phyloP scores from a whole-genome alignment of 2,888 invertebrate species.

The Dryocosmus kuriphilus region DNA sequence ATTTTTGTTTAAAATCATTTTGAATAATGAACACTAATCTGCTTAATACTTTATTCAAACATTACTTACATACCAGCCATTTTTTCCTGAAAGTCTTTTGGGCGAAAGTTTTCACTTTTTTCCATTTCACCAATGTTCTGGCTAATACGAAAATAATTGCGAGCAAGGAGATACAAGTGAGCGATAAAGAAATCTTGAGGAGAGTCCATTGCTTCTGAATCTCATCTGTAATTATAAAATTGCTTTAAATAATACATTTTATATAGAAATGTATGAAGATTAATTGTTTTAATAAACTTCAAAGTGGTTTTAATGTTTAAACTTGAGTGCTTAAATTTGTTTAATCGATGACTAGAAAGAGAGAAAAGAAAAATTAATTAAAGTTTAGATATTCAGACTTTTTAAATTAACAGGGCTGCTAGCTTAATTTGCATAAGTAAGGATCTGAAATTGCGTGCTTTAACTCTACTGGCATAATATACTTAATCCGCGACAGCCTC shows the following conservation, averaged over 20 bases:
- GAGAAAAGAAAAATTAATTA: not conserved
- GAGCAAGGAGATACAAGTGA: constrained; percentile 58
- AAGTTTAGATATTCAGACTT: not conserved
- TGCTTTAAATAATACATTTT: not conserved
- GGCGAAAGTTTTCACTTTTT: constrained; percentile 59
- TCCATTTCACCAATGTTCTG: constrained; percentile 60
- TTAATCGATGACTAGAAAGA: not conserved
- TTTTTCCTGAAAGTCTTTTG: constrained; percentile 61
- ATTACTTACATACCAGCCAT: constrained; percentile 65
- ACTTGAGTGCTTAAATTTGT: not conserved
- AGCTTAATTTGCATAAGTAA: constrained; percentile 5
- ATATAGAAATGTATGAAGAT: not conserved
- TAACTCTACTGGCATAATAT: not conserved
- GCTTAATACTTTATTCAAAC: constrained; percentile 15
- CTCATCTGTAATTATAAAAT: constrained; percentile 59
- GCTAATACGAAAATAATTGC: constrained; percentile 58
- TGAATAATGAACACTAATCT: not conserved
- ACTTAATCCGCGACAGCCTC: not conserved
- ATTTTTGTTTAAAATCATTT: not conserved
- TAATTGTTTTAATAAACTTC: not conserved
- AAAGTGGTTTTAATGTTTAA: not conserved
- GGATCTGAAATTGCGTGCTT: not conserved
- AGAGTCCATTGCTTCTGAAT: constrained; percentile 58
- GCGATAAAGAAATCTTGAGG: constrained; percentile 57
- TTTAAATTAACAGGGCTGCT: not conserved